phyloP scores from a whole-genome alignment of 2,797 vertebrate species.

The Syngnathus rostellatus region DNA sequence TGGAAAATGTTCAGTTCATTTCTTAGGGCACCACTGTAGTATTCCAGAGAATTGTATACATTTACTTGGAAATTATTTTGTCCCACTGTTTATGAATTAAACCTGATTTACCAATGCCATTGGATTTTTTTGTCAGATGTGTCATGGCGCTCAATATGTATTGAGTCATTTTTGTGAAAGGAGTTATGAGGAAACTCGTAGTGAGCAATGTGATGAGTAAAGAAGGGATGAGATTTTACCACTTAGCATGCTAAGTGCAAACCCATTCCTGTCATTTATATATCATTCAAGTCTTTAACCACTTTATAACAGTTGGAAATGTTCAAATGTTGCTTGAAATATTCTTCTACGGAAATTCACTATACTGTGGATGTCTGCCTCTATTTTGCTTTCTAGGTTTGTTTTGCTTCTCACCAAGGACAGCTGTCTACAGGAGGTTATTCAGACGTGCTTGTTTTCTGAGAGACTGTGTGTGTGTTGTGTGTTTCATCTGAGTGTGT shows the following conservation, averaged over 20 bases:
- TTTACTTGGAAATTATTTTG: neutral
- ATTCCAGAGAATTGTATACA: neutral
- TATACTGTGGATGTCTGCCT: neutral
- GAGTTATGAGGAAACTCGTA: too few species aligned
- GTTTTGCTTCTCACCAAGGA: constrained; percentile 34
- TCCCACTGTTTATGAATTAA: neutral
- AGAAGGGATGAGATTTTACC: too few species aligned
- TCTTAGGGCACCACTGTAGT: neutral
- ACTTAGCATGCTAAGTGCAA: too few species aligned
- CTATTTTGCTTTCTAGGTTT: neutral
- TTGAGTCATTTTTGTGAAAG: neutral
- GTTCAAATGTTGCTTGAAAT: neutral
- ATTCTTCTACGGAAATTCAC: neutral
- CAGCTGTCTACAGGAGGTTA: constrained; percentile 40
- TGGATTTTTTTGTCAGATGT: neutral
- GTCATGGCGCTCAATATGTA: neutral
- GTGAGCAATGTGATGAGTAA: too few species aligned
- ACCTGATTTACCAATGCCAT: neutral
- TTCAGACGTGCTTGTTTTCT: constrained; percentile 45
- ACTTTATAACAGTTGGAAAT: neutral
- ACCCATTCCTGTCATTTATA: too few species aligned
- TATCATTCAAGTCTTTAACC: too few species aligned
- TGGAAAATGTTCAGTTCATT: neutral
- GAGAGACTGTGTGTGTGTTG: constrained; percentile 26
- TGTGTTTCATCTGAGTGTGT: constrained; percentile 10